A percentile compares a stretch with the other conserved stretches of the same genome.
Evolutionary conservation across 2,797 vertebrate genomes (phyloP).

Genomic region (Xerus rutilus): DNA sequence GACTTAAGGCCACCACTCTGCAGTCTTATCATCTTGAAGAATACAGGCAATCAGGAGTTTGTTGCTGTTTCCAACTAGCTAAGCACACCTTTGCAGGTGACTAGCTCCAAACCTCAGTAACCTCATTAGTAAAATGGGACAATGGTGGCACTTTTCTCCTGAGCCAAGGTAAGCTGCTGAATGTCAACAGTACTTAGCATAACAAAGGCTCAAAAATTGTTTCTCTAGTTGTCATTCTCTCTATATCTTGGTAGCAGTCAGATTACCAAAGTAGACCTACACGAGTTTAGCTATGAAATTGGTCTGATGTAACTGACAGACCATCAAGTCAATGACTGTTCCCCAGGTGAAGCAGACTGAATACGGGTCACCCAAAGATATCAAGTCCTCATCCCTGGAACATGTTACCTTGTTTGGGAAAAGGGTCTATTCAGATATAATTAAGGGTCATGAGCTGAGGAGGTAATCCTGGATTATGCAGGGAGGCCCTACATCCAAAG

Average conservation of each 20-base stretch:
- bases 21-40: neutral
- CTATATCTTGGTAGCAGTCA: neutral
- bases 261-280: neutral
- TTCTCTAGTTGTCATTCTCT: neutral
- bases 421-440: neutral
- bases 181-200: neutral
- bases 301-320: neutral
- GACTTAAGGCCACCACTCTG: neutral
- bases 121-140: neutral
- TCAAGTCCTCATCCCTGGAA: neutral
- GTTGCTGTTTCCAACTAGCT: neutral
- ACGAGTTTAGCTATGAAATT: neutral
- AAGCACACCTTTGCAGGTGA: neutral
- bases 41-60: neutral
- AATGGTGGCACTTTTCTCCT: neutral
- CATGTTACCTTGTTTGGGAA: neutral
- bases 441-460: neutral
- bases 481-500: neutral
- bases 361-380: neutral
- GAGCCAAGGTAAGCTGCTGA: neutral
- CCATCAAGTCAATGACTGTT: neutral
- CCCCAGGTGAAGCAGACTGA: rapidly evolving
- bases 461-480: neutral
- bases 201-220: neutral
- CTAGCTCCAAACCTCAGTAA: neutral